Percentiles rank a stretch among this genome's conserved stretches.
phyloP scores from a whole-genome alignment of 2,113 vertebrate genomes.

The Perca flavescens region DNA sequence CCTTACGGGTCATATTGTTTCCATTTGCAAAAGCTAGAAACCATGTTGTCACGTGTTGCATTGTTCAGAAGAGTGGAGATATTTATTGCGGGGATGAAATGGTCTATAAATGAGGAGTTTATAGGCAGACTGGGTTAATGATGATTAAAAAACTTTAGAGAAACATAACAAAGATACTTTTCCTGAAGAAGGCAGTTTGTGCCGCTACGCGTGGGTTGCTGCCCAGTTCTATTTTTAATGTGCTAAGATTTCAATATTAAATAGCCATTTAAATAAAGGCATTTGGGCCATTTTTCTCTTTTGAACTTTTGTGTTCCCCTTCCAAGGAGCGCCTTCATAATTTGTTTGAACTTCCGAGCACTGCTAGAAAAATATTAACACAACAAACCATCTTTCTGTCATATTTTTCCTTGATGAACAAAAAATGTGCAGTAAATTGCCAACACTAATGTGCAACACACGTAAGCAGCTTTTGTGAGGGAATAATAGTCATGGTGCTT shows the following conservation, averaged over 20 bases:
- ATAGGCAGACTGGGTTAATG: not conserved
- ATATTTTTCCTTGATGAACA: not conserved
- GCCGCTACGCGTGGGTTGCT: no score
- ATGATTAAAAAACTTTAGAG: not conserved
- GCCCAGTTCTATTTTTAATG: no score
- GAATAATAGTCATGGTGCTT: not conserved
- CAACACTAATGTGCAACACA: not conserved
- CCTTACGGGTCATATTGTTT: not conserved
- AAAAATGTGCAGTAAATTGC: not conserved
- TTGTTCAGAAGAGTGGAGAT: not conserved
- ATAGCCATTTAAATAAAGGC: no score
- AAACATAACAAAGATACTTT: not conserved
- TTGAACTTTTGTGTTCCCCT: no score
- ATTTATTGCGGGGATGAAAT: not conserved
- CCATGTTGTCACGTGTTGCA: not conserved
- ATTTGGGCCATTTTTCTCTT: no score
- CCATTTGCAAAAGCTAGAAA: conserved; percentile 16
- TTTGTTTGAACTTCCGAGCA: no score
- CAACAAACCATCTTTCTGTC: not conserved
- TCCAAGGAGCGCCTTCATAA: no score
- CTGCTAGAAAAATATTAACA: conserved; percentile 2
- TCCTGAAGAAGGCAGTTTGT: no score
- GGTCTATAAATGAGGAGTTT: not conserved
- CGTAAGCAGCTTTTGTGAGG: not conserved
- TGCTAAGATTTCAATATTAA: no score